Evolutionary conservation across 2,113 vertebrate genomes (phyloP), one percentile per base, ranked within the genome.

Genomic region (Oplegnathus fasciatus): DNA sequence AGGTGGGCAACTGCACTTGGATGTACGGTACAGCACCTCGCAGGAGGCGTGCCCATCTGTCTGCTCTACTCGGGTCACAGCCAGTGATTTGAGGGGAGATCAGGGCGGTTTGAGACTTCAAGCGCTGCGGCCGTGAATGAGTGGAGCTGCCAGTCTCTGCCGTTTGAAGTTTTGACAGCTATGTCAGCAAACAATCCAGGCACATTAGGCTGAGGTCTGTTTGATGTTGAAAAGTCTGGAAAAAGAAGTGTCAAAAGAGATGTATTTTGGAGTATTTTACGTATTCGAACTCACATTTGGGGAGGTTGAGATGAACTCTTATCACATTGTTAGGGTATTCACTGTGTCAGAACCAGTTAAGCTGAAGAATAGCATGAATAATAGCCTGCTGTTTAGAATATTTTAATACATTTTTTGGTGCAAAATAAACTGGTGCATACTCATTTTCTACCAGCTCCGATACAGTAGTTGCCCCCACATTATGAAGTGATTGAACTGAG

Each of bases 101-200:
- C 78, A 65, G 87, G 90, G 91, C 67, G 89, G 84, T 93, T 85
- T 83, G 89, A 94, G 89, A 93, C 92, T 89, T 92, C 86, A 87
- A 88, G 87, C 72, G 9, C 52, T 66, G 75, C 74, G 73, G 89
- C 88, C 86, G 48, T 82, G 85, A 86, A 92, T 73, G 84, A 91
- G 90, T 17, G 18, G 85, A 82, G 89, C 91, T 94, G 94, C 86
- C 92, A 91, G 90, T 92, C 93, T 86, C 30, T 42, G 54, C 87
- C 73, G 92, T 95, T 95, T 95, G 94, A 93, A 94, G 94, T 94
- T 88, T 90, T 94, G 95, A 94, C 94, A 91, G 93, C 87, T 89
- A 85, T 90, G 94, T 95, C 94, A 93, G 94, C 89, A 94, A 94
- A 93, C 93, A 87, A 89, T 95, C 92, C 85, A 24, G 61, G 80